Evolutionary conservation across 37 sponge, comb jelly and placozoan species (phyloP), one percentile per base, ranked within the genome.

Genomic region (Cladorhizidae sp.): DNA sequence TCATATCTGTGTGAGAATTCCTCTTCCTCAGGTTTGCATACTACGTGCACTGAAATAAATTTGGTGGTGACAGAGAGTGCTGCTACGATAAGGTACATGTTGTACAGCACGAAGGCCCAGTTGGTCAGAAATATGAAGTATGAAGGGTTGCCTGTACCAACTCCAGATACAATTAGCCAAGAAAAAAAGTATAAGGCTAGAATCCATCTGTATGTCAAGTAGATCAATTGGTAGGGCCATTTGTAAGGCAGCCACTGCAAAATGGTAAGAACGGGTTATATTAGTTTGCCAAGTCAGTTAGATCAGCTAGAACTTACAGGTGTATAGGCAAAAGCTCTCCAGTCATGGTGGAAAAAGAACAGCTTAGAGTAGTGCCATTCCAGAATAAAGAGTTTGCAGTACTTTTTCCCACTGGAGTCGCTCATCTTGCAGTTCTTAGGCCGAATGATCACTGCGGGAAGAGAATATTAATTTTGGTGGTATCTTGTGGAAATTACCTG

Each of bases 181-280:
- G 40, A 72, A 8, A 82, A 23, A 61, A 81, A 91, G 79, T 82
- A 91, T 17, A 81, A 12, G 6, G 83, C 73, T 6, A 82, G 12
- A 7, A 86, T 12, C 91, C 91, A 91, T 1, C 87, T 72, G 69
- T 64, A 74, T 23, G 82, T 41, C 42, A 91, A 37, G 69, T 73
- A 91, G 33, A 85, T 21, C 51, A 54, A 29, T 67, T 91, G 91
- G 61, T 41, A 78, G 1, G 64, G 65, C 82, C 64, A 55, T 39
- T 84, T 84, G 42, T 82, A 62, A 26, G 91, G 91, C 17, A 91
- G 79, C 91, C 86, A 91, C 91, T 91, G 70, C 59, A 81, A 18
- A 25, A 58, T 3, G 8, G 59, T 6, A 21, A 25, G 14, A 25
- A 38, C 5, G n/a, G 32, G n/a, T n/a, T 67, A 40, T 29, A 18